Base-by-base conservation (phyloP, 1,140 invertebrate species). In the Trigoniulus corallinus region DNA sequence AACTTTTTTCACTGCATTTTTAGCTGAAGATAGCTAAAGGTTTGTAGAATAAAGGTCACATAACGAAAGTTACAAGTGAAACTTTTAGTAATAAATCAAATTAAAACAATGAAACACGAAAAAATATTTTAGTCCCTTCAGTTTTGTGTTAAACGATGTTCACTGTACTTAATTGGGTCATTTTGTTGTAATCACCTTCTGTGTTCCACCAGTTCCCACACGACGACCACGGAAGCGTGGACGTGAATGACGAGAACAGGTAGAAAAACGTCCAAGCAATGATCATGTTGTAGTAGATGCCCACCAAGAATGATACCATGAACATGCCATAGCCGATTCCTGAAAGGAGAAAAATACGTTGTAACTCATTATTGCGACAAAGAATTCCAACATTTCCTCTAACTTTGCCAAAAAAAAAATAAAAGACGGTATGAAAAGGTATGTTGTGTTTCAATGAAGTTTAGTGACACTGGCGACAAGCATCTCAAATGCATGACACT, bases 221-320 rank as follows among this genome's bases (percentile, higher is more conserved):
- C 13, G 51, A 55, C 13, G 60, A 62, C 72, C 72, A 74, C 0
- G 70, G 68, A 4, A 72, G 54, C 12, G 54, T 66, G 62, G 41
- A 64, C 55, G 52, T 59, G 27, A 70, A 60, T 4, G 70, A 71
- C 15, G 61, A 58, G 13, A 56, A 58, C 15, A 59, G 47, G 51
- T 74, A 75, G 54, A 70, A 76, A 3, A 76, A 51, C 21, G 71
- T 69, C 74, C 74, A 75, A 3, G 73, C 72, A 23, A 77, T 61
- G 51, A 75, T 74, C 41, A 75, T 72, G 52, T 76, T 75, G 61
- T 75, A 75, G 57, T 77, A 75, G 22, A 75, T 61, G 40, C 66
- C 67, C 4, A 74, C 70, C 21, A 76, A 29, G 18, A 21, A 41
- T 7, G 58, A 61, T 56, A 63, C 62, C 25, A 64, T 22, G 41